Evolutionary conservation across 2,797 vertebrate genomes (phyloP).

Genomic region (Apodemus agrarius): DNA sequence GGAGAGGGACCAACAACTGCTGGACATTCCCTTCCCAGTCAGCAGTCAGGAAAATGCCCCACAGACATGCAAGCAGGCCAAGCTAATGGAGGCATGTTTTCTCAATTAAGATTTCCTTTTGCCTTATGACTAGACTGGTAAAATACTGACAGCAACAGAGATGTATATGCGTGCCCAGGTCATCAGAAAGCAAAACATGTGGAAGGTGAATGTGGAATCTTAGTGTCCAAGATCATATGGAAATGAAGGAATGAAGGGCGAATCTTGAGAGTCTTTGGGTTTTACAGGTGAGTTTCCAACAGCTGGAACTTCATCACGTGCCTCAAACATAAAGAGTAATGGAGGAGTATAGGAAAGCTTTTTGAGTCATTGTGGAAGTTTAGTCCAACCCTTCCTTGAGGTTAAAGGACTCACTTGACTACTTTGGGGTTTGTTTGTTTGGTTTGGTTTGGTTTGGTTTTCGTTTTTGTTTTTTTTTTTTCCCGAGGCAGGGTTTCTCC

Average conservation of each 20-base stretch:
- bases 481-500: too few species aligned
- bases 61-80: too few species aligned
- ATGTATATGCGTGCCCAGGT: background rate
- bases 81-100: background rate
- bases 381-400: background rate
- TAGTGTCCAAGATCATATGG: background rate
- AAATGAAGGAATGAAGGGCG: background rate
- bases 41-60: background rate
- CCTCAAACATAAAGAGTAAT: background rate
- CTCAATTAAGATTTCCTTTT: background rate
- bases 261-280: background rate
- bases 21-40: background rate
- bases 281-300: background rate
- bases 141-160: background rate
- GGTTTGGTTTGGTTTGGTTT: too few species aligned
- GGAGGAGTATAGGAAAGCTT: background rate
- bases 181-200: background rate
- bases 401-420: background rate
- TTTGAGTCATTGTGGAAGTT: background rate
- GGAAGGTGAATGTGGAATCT: background rate
- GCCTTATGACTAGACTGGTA: background rate
- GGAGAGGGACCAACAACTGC: background rate
- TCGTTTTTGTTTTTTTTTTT: too few species aligned
- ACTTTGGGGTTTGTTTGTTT: too few species aligned
- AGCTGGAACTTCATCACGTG: background rate